Percentiles rank a stretch among this genome's conserved stretches.
Conservation (phyloP, 2,888 invertebrate genomes). For the Cloeon dipterum region DNA sequence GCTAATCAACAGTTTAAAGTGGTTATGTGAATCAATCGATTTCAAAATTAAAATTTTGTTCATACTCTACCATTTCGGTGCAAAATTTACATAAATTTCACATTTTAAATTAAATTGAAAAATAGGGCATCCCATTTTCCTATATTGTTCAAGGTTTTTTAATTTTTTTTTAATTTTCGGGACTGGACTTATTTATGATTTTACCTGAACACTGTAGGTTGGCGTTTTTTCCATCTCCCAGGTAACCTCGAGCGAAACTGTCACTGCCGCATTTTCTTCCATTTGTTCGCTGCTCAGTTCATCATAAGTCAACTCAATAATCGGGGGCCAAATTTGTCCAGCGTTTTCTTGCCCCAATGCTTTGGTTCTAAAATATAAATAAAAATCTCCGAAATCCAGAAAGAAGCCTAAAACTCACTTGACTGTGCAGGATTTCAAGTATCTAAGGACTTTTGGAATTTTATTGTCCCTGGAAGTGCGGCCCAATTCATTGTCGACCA, state of each 20-base stretch:
- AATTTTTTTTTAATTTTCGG: neutral
- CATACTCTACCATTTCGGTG: constrained; percentile 2
- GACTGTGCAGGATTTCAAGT: constrained; percentile 2
- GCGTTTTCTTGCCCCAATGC: constrained; percentile 18
- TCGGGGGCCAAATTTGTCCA: constrained; percentile 34
- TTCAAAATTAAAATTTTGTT: no score
- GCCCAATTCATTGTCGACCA: constrained; percentile 24
- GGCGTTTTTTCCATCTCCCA: constrained; percentile 16
- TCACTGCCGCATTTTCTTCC: constrained; percentile 15
- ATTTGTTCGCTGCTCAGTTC: constrained; percentile 21
- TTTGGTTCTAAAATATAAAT: constrained; percentile 14
- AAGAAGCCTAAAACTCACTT: constrained; percentile 4
- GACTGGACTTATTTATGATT: constrained; percentile 4
- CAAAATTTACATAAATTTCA: constrained; percentile 1
- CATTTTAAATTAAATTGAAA: neutral
- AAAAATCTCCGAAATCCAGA: neutral
- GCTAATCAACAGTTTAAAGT: no score
- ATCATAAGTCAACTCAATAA: constrained; percentile 30
- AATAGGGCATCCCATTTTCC: neutral
- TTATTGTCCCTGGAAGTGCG: neutral
- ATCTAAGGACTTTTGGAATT: neutral
- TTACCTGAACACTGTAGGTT: constrained; percentile 14
- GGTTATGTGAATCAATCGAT: no score
- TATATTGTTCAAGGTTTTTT: no score
- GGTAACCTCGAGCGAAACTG: constrained; percentile 18